Conservation (phyloP, 2,113 vertebrate genomes). For the Camelus bactrianus region DNA sequence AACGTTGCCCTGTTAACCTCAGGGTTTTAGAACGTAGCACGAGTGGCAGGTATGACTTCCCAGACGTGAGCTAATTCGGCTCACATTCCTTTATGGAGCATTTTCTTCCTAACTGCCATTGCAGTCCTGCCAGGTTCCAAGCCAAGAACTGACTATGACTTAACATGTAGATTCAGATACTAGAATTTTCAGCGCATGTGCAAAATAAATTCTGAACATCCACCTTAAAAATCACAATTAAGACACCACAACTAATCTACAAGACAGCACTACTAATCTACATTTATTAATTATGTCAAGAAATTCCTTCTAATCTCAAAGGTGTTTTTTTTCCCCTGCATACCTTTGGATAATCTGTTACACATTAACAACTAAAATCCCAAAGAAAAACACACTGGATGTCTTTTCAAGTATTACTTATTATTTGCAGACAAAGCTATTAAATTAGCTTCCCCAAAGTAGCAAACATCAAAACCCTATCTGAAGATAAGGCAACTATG, state of each 20-base stretch:
- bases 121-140: background rate
- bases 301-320: background rate
- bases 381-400: background rate
- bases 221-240: constrained; percentile 3
- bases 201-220: background rate
- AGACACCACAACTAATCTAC: background rate
- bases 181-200: background rate
- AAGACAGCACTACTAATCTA: background rate
- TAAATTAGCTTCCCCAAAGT: background rate
- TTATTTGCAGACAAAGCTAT: background rate
- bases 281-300: constrained; percentile 7
- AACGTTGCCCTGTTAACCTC: constrained; percentile 54
- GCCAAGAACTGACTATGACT: background rate
- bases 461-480: background rate
- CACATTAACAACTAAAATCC: background rate
- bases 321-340: background rate
- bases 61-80: background rate
- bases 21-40: background rate
- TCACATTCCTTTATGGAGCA: background rate
- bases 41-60: background rate
- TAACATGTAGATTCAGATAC: background rate
- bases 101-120: background rate
- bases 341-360: constrained; percentile 9
- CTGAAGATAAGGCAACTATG: background rate
- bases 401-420: constrained; percentile 33